Base-by-base conservation (phyloP, 2,113 vertebrate species). In the Chamaea fasciata region DNA sequence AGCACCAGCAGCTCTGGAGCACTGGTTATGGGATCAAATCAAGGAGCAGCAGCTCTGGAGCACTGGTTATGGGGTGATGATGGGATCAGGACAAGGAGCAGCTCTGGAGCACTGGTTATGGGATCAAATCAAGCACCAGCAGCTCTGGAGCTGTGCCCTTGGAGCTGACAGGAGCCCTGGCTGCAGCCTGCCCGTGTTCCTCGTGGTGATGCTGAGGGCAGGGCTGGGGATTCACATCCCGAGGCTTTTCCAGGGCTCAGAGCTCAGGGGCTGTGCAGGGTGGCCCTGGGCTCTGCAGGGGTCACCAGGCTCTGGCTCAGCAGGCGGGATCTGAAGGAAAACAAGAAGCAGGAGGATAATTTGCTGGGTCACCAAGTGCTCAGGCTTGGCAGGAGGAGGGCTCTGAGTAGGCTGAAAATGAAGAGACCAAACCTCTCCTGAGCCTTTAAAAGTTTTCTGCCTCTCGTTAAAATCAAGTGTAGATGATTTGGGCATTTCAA, bases 191-290 rank as follows among this genome's bases (percentile, higher is more conserved):
- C 41, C 47, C 1, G 0, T 1, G 4, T 18, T 55, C 9, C 35
- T 46, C 37, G 1, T 8, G 37, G 30, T 64, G 33, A 28, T 3
- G 1, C 46, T 1, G 31, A 56, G 75, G 1, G 5, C 42, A n/a
- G 42, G 49, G 57, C 57, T 90, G 7, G 5, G 20, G 7, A 7
- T 41, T 27, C 41, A 3, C 37, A 28, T 57, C 28, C 49, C 21
- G 4, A 15, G 67, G 75, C 33, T 62, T 41, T 80, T 69, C 5
- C 22, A 3, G 23, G 33, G 68, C 35, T 68, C 74, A 30, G 53
- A 74, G 52, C 62, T 13, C 23, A 35, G 52, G 2, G 47, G 28
- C 37, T 28, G n/a, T n/a, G 44, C 47, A 26, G 67, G 37, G 33
- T 14, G 13, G 41, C 41, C 41, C 41, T 41, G 41, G 13, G 41